Percentiles rank a stretch among this genome's conserved stretches.
Conservation (phyloP, 2,113 vertebrate genomes). For the Nicator chloris region DNA sequence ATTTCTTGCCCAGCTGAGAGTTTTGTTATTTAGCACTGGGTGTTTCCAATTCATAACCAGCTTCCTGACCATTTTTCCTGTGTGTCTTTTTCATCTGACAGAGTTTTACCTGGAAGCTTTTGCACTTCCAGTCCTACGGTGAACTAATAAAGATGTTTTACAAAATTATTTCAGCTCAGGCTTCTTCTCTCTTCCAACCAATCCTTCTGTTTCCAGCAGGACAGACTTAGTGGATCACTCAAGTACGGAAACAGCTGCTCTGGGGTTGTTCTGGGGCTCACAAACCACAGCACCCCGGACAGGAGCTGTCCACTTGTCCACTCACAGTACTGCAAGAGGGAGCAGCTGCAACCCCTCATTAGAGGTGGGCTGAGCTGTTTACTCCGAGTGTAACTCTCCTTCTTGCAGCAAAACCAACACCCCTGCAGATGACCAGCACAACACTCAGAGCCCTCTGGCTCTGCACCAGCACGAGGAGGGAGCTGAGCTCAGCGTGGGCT, state of each 20-base stretch:
- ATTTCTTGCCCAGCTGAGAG: neutral
- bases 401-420: neutral
- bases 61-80: neutral
- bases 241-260: neutral
- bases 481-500: neutral
- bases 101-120: slow-evolving; percentile 17
- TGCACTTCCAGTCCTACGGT: neutral
- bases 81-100: neutral
- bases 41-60: neutral
- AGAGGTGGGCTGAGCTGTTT: neutral
- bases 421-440: neutral
- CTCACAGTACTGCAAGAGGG: neutral
- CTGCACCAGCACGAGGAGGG: neutral
- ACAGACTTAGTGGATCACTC: neutral
- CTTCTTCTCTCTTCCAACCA: neutral
- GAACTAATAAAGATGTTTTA: slow-evolving; percentile 40
- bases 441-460: neutral
- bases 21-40: neutral
- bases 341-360: neutral
- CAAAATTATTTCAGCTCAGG: neutral
- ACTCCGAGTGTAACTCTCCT: neutral
- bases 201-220: neutral
- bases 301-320: neutral
- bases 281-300: neutral
- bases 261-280: rapidly evolving